Base-by-base conservation (phyloP, 2,113 vertebrate genomes). In the Limanda limanda region DNA sequence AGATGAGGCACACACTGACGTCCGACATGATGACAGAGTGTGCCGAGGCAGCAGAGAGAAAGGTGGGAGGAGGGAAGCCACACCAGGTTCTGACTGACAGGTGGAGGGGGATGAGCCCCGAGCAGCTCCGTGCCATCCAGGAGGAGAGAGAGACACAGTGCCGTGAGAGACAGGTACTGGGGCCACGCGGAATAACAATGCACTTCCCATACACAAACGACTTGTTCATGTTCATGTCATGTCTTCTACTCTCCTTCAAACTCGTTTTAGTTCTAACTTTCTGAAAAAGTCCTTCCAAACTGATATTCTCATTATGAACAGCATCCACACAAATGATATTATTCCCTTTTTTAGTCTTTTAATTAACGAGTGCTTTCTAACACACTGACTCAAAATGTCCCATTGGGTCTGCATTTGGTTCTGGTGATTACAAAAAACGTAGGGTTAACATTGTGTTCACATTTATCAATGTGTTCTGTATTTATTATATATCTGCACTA, bases 11-110 rank as follows among this genome's bases (percentile, higher is more conserved):
- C 81, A 91, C 86, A n/a, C 25, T 92, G 90, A 92, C 91, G 35
- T 95, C 94, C 13, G 91, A 95, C 88, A 87, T 95, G 71, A 87
- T 95, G 90, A 95, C 92, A 4, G 95, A 95, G 76, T 25, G 82
- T 24, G 76, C 91, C 15, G 89, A 93, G 48, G 89, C 86, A 68
- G 86, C 87, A 7, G 62, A 80, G 54, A 83, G 64, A 66, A 24
- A 60, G 23, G 18, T 27, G 47, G 62, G 62, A 69, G 79, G 24
- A 79, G 65, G 74, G 42, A 77, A 63, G 40, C 79, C 67, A 0
- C 69, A 68, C 25, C 79, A 48, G 48, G 76, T 93, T 67, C 68
- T 92, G 66, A 62, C 84, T 0, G 94, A 95, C 91, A 90, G 84
- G 64, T 95, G 95, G 95, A 95, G 89, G 68, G 95, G 95, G 60